A percentile compares a stretch with the other conserved stretches of the same genome.
These are phyloP conservation scores for Vulpes vulpes DNA, from an alignment of 2,113 vertebrate genomes.

Conservation along the genomic window DNA sequence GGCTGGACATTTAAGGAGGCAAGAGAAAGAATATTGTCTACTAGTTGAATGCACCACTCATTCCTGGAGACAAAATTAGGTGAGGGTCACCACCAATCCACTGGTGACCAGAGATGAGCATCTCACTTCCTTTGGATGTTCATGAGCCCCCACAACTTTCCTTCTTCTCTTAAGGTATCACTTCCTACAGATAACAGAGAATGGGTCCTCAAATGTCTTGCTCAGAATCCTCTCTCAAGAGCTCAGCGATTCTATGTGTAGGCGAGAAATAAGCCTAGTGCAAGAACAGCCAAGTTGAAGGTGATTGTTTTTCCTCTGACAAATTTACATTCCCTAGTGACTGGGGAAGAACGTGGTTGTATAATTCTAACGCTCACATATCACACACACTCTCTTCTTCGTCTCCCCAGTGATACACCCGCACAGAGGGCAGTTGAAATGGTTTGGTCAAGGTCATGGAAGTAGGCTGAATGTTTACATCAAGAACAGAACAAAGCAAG, in stretches of 20 bases:
- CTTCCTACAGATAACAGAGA: neutral
- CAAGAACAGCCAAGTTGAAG: slow-evolving; percentile 54
- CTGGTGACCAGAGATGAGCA: neutral
- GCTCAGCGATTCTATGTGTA: neutral
- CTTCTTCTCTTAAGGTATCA: neutral
- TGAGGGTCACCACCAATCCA: neutral
- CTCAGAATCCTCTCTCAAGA: slow-evolving; percentile 27
- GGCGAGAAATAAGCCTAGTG: neutral
- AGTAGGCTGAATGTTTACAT: neutral
- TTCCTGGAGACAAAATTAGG: neutral
- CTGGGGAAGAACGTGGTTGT: neutral
- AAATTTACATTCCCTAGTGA: slow-evolving; percentile 40
- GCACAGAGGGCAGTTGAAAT: neutral
- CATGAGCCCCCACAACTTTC: neutral
- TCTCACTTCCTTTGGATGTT: neutral
- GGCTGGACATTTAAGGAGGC: neutral
- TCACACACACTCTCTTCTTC: slow-evolving; percentile 3
- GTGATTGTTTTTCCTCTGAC: slow-evolving; percentile 17
- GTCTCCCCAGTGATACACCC: neutral
- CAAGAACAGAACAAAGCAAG: neutral
- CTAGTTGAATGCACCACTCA: neutral
- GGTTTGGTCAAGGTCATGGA: slow-evolving; percentile 32
- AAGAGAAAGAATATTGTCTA: neutral
- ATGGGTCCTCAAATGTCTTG: neutral
- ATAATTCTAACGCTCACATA: slow-evolving; percentile 2